Evolutionary conservation across 2,113 vertebrate species (phyloP).

Genomic region (Ameiurus melas): DNA sequence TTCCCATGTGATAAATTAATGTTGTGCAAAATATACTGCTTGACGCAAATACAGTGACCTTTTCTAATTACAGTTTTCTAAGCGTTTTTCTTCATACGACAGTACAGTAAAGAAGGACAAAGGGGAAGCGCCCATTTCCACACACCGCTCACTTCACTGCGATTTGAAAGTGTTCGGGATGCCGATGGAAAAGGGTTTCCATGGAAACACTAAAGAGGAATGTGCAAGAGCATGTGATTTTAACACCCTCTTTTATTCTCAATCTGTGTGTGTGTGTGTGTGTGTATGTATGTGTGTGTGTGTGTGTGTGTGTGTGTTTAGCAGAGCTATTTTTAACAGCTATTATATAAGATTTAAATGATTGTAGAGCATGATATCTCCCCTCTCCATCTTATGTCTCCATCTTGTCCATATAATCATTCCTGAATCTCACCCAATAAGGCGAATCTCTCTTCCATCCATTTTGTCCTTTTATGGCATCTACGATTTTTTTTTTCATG

Average conservation of each 20-base stretch:
- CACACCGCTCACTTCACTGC: slow-evolving; percentile 26
- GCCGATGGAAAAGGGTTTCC: slow-evolving; percentile 66
- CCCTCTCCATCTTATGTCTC: slow-evolving; percentile 20
- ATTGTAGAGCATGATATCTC: slow-evolving; percentile 48
- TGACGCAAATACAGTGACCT: background rate
- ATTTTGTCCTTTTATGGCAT: background rate
- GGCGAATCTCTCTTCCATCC: background rate
- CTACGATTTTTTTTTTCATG: background rate
- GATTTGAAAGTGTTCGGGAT: slow-evolving; percentile 56
- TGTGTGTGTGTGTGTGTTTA: slow-evolving; percentile 28
- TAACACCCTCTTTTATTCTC: slow-evolving; percentile 42
- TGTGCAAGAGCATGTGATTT: slow-evolving; percentile 61
- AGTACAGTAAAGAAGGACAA: slow-evolving; percentile 12
- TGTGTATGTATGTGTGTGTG: background rate
- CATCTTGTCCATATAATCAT: slow-evolving; percentile 35
- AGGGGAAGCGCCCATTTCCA: background rate
- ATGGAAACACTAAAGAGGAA: slow-evolving; percentile 73
- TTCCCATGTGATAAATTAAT: background rate
- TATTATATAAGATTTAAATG: slow-evolving; percentile 69
- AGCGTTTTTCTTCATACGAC: background rate
- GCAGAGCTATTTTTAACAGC: slow-evolving; percentile 70
- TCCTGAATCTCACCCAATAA: background rate
- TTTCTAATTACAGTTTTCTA: background rate
- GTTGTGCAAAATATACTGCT: background rate
- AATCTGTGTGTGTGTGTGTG: slow-evolving; percentile 44